Base-by-base conservation (phyloP, 2,888 invertebrate species). In the Bhutanitis thaidina region DNA sequence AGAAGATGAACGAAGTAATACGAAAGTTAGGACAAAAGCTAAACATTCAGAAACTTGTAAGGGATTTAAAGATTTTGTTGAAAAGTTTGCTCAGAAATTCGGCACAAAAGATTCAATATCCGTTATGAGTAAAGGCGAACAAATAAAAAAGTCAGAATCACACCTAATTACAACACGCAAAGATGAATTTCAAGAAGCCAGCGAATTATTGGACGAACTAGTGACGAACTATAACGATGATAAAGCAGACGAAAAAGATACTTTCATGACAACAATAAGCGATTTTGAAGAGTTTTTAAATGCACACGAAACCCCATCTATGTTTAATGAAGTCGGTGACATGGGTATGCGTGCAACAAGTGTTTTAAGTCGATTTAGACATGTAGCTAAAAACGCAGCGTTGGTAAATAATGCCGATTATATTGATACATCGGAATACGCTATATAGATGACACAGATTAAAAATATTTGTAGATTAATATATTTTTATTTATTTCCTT, bases 71-170 rank as follows among this genome's bases (percentile, higher is more conserved):
- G 69, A 84, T 53, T 78, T 84, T 54, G 56, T 73, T 1, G 85
- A 87, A 55, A 64, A 62, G 25, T 81, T 86, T 60, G 73, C 74
- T 0, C 80, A 84, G 56, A 82, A 77, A 61, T 84, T 80, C 57
- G 84, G 82, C 3, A 62, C 65, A 2, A 37, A 29, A 2, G 59
- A 72, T 14, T 71, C 71, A 14, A 79, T 70, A 57, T 62, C 77
- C 46, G 58, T 72, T 0, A 74, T 74, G 20, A 80, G 67, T 29
- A 41, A 64, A 10, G 73, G 72, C 48, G 68, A 54, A 41, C 63
- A 74, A 54, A 20, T 20, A 3, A 20, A 78, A 83, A 54, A 80
- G 77, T 7, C 8, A 54, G 77, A 81, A 12, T 34, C 34, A 29
- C 75, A 83, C 54, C 82, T 14, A 5, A 5, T 13, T 15, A 13